Percentiles rank a stretch among this genome's conserved stretches.
phyloP scores from a whole-genome alignment of 2,797 vertebrate species.

The Phrynocephalus vlangalii region DNA sequence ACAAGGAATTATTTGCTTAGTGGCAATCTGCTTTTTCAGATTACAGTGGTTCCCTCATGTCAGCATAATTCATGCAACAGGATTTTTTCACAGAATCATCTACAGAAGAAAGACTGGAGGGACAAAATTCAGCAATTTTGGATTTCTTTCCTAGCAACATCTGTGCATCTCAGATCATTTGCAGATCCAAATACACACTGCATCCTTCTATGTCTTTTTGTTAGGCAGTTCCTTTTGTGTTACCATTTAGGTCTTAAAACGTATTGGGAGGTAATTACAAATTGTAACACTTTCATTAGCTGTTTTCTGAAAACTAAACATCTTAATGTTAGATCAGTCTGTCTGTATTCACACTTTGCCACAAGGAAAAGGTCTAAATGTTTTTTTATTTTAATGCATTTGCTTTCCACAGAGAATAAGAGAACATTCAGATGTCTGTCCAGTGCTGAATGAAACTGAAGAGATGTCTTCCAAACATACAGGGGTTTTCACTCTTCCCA shows the following conservation, averaged over 20 bases:
- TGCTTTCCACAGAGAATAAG: constrained; percentile 23
- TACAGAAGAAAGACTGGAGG: neutral
- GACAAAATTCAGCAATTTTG: constrained; percentile 38
- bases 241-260: constrained; percentile 46
- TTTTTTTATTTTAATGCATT: neutral
- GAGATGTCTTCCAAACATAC: constrained; percentile 62
- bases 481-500: constrained; percentile 90
- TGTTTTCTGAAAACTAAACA: constrained; percentile 52
- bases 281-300: constrained; percentile 39
- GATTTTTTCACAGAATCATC: neutral
- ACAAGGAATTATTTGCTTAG: too few species aligned
- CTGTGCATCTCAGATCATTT: constrained; percentile 37
- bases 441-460: constrained; percentile 60
- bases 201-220: constrained; percentile 1
- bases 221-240: constrained; percentile 18
- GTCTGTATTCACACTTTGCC: constrained; percentile 46
- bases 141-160: constrained; percentile 33
- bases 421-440: constrained; percentile 53
- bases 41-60: too few species aligned
- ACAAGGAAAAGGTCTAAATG: constrained; percentile 57
- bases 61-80: too few species aligned
- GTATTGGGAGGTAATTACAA: constrained; percentile 6
- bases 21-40: too few species aligned
- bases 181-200: constrained; percentile 10
- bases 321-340: constrained; percentile 44